Evolutionary conservation across 2,113 vertebrate genomes (phyloP).

Genomic region (Vulpes lagopus): DNA sequence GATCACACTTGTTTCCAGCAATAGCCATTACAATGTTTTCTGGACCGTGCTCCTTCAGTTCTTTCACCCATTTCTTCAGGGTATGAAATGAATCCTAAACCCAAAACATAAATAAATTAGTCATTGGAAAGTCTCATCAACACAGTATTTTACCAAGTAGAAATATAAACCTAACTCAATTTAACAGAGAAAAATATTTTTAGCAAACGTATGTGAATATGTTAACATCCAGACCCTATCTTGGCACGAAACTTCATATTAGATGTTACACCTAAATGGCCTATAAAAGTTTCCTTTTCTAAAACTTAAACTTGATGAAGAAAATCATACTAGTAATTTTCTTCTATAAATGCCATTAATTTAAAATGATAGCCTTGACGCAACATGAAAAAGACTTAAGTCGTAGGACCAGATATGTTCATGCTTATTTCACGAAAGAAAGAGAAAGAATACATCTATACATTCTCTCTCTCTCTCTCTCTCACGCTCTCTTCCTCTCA

Average conservation of each 20-base stretch:
- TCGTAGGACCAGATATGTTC: neutral
- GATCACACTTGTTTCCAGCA: slow-evolving; percentile 98
- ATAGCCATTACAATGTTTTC: slow-evolving; percentile 99
- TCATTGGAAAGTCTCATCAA: neutral
- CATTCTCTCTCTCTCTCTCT: neutral
- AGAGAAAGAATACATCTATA: neutral
- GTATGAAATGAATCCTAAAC: slow-evolving; percentile 98
- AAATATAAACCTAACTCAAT: neutral
- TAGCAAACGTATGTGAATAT: neutral
- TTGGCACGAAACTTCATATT: neutral
- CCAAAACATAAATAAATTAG: slow-evolving; percentile 71
- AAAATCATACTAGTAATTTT: neutral
- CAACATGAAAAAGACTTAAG: neutral
- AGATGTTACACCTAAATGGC: neutral
- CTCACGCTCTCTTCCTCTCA: neutral
- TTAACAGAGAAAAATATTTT: slow-evolving; percentile 14
- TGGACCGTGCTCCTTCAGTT: slow-evolving; percentile 97
- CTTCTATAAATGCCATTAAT: neutral
- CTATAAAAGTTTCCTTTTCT: neutral
- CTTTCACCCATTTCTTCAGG: slow-evolving; percentile 99
- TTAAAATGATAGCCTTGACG: neutral
- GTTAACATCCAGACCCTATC: neutral
- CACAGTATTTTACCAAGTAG: neutral
- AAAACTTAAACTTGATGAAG: slow-evolving; percentile 19
- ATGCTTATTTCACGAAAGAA: neutral